These are phyloP conservation scores for Bursaphelenchus okinawaensis DNA, from an alignment of 2,888 invertebrate species.

Conservation along the genomic window DNA sequence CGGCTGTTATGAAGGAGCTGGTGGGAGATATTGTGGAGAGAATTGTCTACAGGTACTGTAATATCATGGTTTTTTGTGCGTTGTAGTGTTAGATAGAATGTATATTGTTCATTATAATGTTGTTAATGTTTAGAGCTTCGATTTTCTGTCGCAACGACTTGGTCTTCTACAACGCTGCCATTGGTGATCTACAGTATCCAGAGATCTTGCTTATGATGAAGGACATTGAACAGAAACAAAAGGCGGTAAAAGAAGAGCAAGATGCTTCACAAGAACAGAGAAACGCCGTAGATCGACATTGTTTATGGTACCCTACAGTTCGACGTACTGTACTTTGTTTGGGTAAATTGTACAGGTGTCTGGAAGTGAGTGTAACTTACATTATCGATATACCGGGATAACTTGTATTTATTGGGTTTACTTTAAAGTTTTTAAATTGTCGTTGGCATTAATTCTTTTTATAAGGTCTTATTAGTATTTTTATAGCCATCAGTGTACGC, in stretches of 20 bases:
- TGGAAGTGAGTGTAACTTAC: constrained; percentile 64
- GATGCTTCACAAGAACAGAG: constrained; percentile 14
- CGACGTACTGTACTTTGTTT: constrained; percentile 86
- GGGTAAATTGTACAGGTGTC: constrained; percentile 82
- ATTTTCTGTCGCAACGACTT: constrained; percentile 87
- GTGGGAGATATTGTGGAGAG: constrained; percentile 83
- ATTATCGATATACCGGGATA: neutral
- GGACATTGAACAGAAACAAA: constrained; percentile 54
- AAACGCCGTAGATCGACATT: constrained; percentile 84
- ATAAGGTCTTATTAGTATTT: constrained; percentile 1
- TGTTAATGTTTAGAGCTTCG: constrained; percentile 33
- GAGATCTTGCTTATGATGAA: constrained; percentile 97
- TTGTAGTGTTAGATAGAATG: neutral
- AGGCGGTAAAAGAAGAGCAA: neutral
- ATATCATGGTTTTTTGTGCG: neutral
- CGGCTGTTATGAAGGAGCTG: constrained; percentile 49
- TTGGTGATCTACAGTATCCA: constrained; percentile 94
- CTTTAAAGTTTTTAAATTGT: neutral
- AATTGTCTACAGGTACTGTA: constrained; percentile 73
- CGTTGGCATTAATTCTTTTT: neutral
- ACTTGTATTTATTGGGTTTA: neutral
- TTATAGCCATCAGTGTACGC: constrained; percentile 29
- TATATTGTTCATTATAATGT: neutral
- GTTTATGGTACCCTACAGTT: constrained; percentile 86
- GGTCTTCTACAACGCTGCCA: constrained; percentile 71